Conservation (phyloP, 2,797 vertebrate genomes). For the Notamacropus eugenii region DNA sequence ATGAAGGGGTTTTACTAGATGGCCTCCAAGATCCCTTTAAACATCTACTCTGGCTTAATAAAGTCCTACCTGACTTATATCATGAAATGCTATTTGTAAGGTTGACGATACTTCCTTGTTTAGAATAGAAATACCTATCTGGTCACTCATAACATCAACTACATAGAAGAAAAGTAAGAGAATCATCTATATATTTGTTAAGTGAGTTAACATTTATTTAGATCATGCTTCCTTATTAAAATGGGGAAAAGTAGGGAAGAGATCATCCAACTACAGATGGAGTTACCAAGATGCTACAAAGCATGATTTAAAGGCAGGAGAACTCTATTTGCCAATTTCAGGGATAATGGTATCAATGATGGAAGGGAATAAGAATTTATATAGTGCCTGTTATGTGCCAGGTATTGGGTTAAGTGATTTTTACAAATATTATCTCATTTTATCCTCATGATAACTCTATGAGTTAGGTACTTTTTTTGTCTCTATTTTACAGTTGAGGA, state of each 20-base stretch:
- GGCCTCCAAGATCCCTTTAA: background rate
- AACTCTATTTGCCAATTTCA: background rate
- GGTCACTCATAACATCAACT: slow-evolving; percentile 21
- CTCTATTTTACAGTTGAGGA: background rate
- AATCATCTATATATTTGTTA: background rate
- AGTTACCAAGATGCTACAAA: background rate
- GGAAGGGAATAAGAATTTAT: background rate
- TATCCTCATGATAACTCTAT: background rate
- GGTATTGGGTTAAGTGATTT: background rate
- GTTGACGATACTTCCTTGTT: background rate
- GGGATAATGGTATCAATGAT: background rate
- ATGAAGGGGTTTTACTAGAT: background rate
- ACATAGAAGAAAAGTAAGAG: background rate
- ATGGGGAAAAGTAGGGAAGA: background rate
- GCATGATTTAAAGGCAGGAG: background rate
- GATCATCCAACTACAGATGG: background rate
- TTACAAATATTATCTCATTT: background rate
- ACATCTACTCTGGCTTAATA: background rate
- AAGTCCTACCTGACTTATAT: background rate
- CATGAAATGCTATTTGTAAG: background rate
- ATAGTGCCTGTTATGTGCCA: background rate
- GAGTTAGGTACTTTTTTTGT: background rate
- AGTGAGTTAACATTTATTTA: background rate
- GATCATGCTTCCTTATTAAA: background rate
- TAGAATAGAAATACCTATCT: background rate